phyloP scores from a whole-genome alignment of 2,797 vertebrate species.

The Microcaecilia unicolor region DNA sequence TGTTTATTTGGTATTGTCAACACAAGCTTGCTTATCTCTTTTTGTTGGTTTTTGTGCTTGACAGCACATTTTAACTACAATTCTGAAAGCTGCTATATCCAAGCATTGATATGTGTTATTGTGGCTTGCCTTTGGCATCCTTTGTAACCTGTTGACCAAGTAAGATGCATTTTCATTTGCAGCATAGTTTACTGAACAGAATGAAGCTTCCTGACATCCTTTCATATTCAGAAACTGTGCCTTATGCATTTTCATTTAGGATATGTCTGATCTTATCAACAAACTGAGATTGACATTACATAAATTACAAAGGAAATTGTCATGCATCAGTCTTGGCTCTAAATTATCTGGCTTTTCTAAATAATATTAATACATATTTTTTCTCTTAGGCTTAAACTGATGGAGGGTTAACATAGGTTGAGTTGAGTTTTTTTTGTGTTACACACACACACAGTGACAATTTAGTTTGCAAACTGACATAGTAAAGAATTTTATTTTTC shows the following conservation, averaged over 20 bases:
- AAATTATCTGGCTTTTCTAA: slow-evolving; percentile 13
- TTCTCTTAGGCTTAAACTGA: slow-evolving; percentile 14
- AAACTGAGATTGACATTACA: neutral
- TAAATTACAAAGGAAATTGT: neutral
- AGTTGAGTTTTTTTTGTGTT: slow-evolving; percentile 3
- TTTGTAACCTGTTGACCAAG: slow-evolving; percentile 10
- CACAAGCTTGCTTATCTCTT: neutral
- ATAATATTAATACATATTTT: too few species aligned
- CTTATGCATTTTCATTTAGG: slow-evolving; percentile 4
- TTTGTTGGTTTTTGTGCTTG: neutral
- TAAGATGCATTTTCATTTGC: slow-evolving; percentile 13
- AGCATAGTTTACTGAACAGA: neutral
- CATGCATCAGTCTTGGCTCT: slow-evolving; percentile 3
- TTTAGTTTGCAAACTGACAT: too few species aligned
- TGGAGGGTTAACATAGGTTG: slow-evolving; percentile 2
- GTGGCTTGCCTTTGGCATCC: neutral
- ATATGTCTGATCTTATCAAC: neutral
- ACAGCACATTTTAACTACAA: neutral
- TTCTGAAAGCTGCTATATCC: neutral
- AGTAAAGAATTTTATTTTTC: too few species aligned
- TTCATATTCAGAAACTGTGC: slow-evolving; percentile 5
- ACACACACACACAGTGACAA: too few species aligned
- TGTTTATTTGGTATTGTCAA: neutral
- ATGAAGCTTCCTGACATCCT: neutral
- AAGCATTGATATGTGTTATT: slow-evolving; percentile 3